A percentile compares a stretch with the other conserved stretches of the same genome.
Conservation (phyloP, 2,888 invertebrate species). For the Netelia inedita region DNA sequence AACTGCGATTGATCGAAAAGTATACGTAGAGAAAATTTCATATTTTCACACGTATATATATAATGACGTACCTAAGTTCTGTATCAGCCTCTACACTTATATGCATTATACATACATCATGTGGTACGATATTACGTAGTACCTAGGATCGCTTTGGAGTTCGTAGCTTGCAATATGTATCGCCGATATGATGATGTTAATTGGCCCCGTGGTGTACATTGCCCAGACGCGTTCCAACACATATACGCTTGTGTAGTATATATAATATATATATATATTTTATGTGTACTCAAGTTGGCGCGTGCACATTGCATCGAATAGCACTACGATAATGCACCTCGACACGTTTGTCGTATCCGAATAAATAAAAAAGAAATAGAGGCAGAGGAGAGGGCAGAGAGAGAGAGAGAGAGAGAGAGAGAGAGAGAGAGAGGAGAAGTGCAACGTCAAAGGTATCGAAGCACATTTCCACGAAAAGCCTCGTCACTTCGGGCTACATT, state of each 20-base stretch:
- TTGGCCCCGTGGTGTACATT: conserved; percentile 51
- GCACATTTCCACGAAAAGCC: conserved; percentile 35
- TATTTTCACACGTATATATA: too few relatives aligned
- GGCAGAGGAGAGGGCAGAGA: neutral
- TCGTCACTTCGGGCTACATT: conserved; percentile 8
- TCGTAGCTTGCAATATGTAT: conserved; percentile 41
- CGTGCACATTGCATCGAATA: conserved; percentile 23
- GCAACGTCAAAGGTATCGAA: conserved; percentile 3
- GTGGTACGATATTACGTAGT: neutral
- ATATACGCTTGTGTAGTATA: neutral
- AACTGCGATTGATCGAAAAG: too few relatives aligned
- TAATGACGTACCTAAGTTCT: too few relatives aligned
- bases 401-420: too few relatives aligned
- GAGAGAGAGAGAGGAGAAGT: neutral
- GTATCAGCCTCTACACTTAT: too few relatives aligned
- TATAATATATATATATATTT: neutral
- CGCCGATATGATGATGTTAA: conserved; percentile 55
- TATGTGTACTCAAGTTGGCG: neutral
- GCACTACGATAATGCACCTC: conserved; percentile 11
- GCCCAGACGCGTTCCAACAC: conserved; percentile 19
- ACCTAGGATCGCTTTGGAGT: neutral
- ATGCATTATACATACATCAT: too few relatives aligned
- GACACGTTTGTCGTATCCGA: conserved; percentile 30
- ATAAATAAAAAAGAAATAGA: conserved; percentile 8
- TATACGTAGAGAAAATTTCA: too few relatives aligned